These are phyloP conservation scores for Ceratothoa steindachneri DNA, from an alignment of 2,888 invertebrate species.

Conservation along the genomic window DNA sequence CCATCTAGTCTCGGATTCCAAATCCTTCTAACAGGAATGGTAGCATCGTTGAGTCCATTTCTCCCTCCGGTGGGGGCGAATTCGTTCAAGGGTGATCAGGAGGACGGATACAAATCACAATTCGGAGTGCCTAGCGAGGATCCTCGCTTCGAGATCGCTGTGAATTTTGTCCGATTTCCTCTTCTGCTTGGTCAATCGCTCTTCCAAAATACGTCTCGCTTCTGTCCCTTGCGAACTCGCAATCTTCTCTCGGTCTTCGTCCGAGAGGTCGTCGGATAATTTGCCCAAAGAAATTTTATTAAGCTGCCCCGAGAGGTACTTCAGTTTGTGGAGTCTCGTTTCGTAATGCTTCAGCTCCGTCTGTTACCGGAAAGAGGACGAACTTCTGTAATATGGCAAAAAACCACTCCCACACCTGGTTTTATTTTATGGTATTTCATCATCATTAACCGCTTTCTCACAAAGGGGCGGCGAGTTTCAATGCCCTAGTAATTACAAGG, in stretches of 20 bases:
- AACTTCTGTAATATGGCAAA: too few species aligned
- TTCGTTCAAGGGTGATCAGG: too few species aligned
- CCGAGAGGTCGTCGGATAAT: slow-evolving; percentile 3
- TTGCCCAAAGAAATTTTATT: slow-evolving; percentile 67
- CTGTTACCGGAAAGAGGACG: too few species aligned
- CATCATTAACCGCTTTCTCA: too few species aligned
- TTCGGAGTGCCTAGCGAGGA: slow-evolving; percentile 71
- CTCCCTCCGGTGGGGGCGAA: too few species aligned
- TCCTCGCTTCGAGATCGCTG: slow-evolving; percentile 69
- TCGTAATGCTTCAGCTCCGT: slow-evolving; percentile 83
- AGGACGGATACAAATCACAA: slow-evolving; percentile 62
- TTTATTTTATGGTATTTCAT: too few species aligned
- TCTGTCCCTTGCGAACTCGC: slow-evolving; percentile 18
- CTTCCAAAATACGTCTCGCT: slow-evolving; percentile 44
- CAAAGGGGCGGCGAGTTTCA: too few species aligned
- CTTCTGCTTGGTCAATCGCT: slow-evolving; percentile 63
- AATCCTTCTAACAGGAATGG: too few species aligned
- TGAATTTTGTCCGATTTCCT: slow-evolving; percentile 82
- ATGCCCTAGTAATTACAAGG: too few species aligned
- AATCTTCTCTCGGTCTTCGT: slow-evolving; percentile 62
- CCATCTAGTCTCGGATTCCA: too few species aligned
- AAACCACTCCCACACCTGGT: too few species aligned
- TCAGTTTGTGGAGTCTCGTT: slow-evolving; percentile 73
- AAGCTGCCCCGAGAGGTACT: slow-evolving; percentile 76
- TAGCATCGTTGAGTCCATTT: too few species aligned